phyloP scores from a whole-genome alignment of 1,140 invertebrate species.

The Andricus grossulariae region DNA sequence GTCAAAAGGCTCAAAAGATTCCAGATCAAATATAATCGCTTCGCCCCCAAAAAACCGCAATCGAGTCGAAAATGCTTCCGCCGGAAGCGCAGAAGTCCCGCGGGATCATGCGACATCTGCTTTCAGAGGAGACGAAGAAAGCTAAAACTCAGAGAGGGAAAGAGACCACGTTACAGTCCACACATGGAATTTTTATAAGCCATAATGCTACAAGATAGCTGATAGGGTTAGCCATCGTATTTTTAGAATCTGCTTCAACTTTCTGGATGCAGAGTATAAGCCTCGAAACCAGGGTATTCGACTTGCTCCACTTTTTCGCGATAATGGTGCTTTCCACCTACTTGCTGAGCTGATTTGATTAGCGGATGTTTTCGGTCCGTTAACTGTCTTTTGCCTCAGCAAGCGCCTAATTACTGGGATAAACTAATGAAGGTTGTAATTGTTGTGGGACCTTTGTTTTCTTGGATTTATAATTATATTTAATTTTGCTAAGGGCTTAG shows the following conservation, averaged over 20 bases:
- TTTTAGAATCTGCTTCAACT: conserved; percentile 16
- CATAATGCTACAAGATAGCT: no score
- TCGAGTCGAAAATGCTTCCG: not conserved
- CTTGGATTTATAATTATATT: not conserved
- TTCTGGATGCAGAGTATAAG: conserved; percentile 2
- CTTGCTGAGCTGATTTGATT: conserved; percentile 19
- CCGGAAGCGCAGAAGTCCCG: conserved; percentile 8
- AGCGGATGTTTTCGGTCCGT: conserved; percentile 30
- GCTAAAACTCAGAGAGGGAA: not conserved
- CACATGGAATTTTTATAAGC: not conserved
- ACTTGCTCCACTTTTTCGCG: conserved; percentile 29
- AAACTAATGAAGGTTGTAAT: conserved; percentile 23
- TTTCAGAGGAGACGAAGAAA: not conserved
- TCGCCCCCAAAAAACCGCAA: not conserved
- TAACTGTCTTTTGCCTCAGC: conserved; percentile 20
- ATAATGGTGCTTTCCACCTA: conserved; percentile 18
- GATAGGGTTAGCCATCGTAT: not conserved
- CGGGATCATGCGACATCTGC: conserved; percentile 22
- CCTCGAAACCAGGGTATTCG: conserved; percentile 25
- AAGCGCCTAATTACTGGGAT: conserved; percentile 5
- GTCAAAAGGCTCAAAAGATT: not conserved
- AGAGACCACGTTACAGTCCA: not conserved
- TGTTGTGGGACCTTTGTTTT: conserved; percentile 13
- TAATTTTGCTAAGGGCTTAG: not conserved
- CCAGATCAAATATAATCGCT: not conserved